These are phyloP conservation scores for Harpegnathos saltator DNA, from an alignment of 1,140 invertebrate genomes.

Conservation along the genomic window DNA sequence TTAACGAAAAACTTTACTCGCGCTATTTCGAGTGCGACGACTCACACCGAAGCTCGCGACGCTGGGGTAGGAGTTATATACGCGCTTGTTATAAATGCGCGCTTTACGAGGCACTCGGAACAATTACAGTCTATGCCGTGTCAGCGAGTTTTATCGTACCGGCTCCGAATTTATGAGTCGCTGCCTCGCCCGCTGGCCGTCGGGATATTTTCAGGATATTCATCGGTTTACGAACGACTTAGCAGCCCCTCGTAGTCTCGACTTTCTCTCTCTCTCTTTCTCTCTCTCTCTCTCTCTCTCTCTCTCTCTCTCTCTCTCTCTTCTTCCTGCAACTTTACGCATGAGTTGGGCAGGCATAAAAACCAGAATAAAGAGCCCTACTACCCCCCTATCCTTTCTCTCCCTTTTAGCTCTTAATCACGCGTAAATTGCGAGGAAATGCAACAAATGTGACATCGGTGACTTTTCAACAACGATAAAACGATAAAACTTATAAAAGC, in stretches of 20 bases:
- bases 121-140: slow-evolving; percentile 68
- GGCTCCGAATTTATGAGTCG: slow-evolving; percentile 64
- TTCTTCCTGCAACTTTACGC: slow-evolving; percentile 32
- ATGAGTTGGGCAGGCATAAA: slow-evolving; percentile 31
- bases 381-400: too few relatives aligned
- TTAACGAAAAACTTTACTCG: slow-evolving; percentile 61
- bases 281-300: too few relatives aligned
- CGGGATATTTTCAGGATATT: slow-evolving; percentile 57
- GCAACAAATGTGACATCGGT: too few relatives aligned
- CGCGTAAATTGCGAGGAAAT: not conserved
- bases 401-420: slow-evolving; percentile 18
- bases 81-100: slow-evolving; percentile 68
- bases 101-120: slow-evolving; percentile 69
- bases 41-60: slow-evolving; percentile 51
- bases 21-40: slow-evolving; percentile 12
- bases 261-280: slow-evolving; percentile 31
- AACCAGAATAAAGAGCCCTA: slow-evolving; percentile 14
- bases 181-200: not conserved
- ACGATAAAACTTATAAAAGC: too few relatives aligned
- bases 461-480: too few relatives aligned
- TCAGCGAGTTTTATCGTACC: slow-evolving; percentile 71
- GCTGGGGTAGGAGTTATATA: slow-evolving; percentile 43
- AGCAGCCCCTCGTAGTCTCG: slow-evolving; percentile 5
- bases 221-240: slow-evolving; percentile 48
- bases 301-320: too few relatives aligned